These are phyloP conservation scores for Octomys mimax DNA, from an alignment of 2,797 vertebrate species.

Conservation along the genomic window DNA sequence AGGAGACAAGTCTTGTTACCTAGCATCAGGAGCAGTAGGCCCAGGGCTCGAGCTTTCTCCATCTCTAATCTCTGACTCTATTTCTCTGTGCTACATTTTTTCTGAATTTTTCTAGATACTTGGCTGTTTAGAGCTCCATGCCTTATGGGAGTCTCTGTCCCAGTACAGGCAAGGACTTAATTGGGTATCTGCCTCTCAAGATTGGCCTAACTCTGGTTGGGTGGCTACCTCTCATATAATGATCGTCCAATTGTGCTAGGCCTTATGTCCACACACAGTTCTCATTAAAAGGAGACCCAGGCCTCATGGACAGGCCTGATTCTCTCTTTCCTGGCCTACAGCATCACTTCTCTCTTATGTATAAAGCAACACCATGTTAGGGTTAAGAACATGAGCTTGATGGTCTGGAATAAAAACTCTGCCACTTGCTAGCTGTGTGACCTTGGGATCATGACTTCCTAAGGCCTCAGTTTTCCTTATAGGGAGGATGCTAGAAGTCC, in stretches of 20 bases:
- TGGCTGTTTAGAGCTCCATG: not conserved
- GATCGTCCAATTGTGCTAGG: not conserved
- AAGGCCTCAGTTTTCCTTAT: not conserved
- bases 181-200: not conserved
- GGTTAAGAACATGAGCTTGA: not conserved
- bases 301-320: not conserved
- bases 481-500: not conserved
- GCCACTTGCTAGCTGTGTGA: not conserved
- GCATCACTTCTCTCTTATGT: not conserved
- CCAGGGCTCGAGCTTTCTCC: not conserved
- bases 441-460: not conserved
- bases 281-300: not conserved
- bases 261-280: not conserved
- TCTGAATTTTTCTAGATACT: not conserved
- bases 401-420: slow-evolving; percentile 1
- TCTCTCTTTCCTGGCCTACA: not conserved
- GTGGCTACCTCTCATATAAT: not conserved
- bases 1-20: not conserved
- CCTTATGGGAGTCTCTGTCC: not conserved
- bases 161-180: not conserved
- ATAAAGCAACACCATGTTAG: not conserved
- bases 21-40: not conserved
- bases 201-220: not conserved
- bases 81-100: not conserved
- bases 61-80: not conserved